Conservation (phyloP, 1,140 invertebrate genomes). For the Bilobella aurantiaca region DNA sequence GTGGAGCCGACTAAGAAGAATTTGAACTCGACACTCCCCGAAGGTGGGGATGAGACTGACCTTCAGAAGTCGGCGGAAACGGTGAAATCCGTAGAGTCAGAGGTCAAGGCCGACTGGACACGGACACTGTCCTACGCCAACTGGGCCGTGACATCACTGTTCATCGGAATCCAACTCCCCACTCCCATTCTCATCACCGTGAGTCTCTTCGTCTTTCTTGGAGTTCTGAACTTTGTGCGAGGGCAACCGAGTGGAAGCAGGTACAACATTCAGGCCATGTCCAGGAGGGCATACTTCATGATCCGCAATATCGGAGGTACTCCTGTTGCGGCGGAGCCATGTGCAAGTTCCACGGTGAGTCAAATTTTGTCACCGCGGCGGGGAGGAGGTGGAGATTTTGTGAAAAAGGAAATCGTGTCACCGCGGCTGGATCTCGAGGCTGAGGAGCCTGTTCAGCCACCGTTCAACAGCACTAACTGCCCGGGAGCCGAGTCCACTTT, state of each 20-base stretch:
- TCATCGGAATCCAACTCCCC: conserved; percentile 13
- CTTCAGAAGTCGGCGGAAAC: no score
- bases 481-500: not conserved
- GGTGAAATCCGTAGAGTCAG: not conserved
- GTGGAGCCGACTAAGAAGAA: not conserved
- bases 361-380: not conserved
- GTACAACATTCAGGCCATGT: conserved; percentile 18
- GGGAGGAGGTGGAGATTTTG: no score
- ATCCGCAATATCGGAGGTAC: conserved; percentile 22
- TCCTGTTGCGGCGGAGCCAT: not conserved
- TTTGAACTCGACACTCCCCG: not conserved
- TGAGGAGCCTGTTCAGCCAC: not conserved
- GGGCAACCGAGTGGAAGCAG: not conserved
- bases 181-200: conserved; percentile 16
- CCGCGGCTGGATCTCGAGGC: not conserved
- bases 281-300: conserved; percentile 21
- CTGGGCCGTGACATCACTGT: conserved; percentile 16
- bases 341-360: not conserved
- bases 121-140: conserved; percentile 8
- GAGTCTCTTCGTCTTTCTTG: conserved; percentile 10
- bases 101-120: not conserved
- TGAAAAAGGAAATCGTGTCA: not conserved
- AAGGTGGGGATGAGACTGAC: not conserved
- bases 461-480: not conserved
- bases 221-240: conserved; percentile 8